Evolutionary conservation across 2,113 vertebrate species (phyloP).

Genomic region (Aphyosemion australe): DNA sequence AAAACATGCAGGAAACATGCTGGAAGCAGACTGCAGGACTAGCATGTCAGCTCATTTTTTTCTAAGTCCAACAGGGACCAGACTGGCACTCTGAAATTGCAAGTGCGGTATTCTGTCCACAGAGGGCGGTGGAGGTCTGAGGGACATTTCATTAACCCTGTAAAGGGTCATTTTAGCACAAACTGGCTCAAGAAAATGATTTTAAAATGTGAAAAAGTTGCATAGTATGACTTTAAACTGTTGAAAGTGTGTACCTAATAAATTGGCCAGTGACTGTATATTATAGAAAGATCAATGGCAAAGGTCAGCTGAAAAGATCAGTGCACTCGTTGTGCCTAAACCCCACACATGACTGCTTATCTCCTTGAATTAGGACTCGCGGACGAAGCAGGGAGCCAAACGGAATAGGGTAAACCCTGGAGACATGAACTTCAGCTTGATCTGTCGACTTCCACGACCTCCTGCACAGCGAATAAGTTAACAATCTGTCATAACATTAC

Average conservation of each 20-base stretch:
- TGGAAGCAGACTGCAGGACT: no score
- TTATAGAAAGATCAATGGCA: conserved; percentile 55
- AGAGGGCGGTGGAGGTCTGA: no score
- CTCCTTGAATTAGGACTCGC: conserved; percentile 65
- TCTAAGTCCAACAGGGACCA: no score
- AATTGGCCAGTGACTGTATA: conserved; percentile 31
- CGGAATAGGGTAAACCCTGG: conserved; percentile 57
- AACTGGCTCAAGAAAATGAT: no score
- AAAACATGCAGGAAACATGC: no score
- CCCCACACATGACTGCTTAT: conserved; percentile 61
- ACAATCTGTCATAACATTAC: conserved; percentile 69
- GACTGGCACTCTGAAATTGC: no score
- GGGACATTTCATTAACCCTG: no score
- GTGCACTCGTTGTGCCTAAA: conserved; percentile 52
- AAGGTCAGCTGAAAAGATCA: conserved; percentile 49
- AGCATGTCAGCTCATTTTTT: no score
- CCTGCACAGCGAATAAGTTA: conserved; percentile 48
- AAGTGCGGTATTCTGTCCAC: no score
- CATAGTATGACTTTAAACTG: no score
- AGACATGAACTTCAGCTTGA: conserved; percentile 54
- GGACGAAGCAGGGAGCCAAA: conserved; percentile 44
- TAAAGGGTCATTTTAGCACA: no score
- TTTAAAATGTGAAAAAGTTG: no score
- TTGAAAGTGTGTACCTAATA: conserved; percentile 1
- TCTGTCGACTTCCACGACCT: conserved; percentile 64